phyloP scores from a whole-genome alignment of 2,113 vertebrate species.

The Erythrolamprus reginae region DNA sequence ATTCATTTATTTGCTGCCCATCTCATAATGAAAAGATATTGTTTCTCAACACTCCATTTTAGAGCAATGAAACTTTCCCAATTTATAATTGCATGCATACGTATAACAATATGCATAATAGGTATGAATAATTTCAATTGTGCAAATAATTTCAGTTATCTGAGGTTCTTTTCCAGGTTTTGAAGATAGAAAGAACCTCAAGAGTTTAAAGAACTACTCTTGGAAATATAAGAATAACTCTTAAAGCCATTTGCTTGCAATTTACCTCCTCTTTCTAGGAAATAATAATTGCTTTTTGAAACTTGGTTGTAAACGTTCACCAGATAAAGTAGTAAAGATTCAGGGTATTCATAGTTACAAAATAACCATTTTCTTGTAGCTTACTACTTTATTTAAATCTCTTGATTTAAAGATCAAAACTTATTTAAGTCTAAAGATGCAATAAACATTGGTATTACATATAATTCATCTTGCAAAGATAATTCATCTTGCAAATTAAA shows the following conservation, averaged over 20 bases:
- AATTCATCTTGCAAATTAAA: not conserved
- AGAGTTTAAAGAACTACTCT: not conserved
- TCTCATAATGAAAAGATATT: not conserved
- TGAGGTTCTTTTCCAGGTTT: not conserved
- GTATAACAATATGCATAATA: not conserved
- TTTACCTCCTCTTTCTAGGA: not conserved
- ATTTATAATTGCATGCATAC: not conserved
- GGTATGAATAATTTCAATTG: not conserved
- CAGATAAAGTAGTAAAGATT: not conserved
- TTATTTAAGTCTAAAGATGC: not conserved
- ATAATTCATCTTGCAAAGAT: no score
- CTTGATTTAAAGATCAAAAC: no score
- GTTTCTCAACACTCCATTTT: not conserved
- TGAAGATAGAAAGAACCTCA: not conserved
- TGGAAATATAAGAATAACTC: not conserved
- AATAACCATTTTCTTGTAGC: not conserved
- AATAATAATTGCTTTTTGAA: not conserved
- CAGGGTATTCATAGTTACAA: not conserved
- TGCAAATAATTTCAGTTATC: not conserved
- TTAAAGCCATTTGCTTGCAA: not conserved
- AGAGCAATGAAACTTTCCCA: not conserved
- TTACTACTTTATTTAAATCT: not conserved
- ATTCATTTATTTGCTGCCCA: not conserved
- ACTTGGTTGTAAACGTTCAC: not conserved
- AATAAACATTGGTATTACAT: not conserved